These are phyloP conservation scores for Apostichopus californicus DNA, from an alignment of 35 echinoderm and acorn worm genomes.

Conservation along the genomic window DNA sequence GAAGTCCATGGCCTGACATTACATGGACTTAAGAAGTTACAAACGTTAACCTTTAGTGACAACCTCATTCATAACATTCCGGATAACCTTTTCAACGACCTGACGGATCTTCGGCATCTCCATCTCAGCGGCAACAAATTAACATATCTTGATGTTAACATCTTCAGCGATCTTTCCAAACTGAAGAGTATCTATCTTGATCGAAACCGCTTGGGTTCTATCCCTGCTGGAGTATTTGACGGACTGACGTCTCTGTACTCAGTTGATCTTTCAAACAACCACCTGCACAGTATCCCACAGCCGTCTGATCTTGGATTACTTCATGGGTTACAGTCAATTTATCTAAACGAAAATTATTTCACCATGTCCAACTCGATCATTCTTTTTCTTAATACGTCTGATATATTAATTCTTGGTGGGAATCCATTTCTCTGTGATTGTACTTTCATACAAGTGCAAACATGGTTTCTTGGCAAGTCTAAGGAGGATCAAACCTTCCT, in stretches of 20 bases:
- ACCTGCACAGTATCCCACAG: neutral
- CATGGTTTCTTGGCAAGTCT: neutral
- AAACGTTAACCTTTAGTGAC: neutral
- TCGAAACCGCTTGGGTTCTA: neutral
- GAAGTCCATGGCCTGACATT: neutral
- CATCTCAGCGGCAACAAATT: neutral
- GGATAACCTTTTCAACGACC: neutral
- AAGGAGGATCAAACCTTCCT: neutral
- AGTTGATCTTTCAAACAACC: neutral
- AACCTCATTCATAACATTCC: neutral
- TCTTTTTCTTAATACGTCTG: neutral
- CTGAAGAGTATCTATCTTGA: neutral
- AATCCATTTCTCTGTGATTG: conserved; percentile 16
- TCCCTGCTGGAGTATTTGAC: neutral
- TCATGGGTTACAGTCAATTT: neutral
- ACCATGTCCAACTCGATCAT: neutral
- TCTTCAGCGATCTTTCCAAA: neutral
- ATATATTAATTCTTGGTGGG: neutral
- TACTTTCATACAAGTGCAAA: neutral
- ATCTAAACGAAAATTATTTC: neutral
- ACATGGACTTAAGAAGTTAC: neutral
- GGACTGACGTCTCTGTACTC: neutral
- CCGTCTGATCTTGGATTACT: neutral
- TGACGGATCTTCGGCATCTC: neutral
- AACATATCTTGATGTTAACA: neutral